Evolutionary conservation across 1,140 invertebrate genomes (phyloP).

Genomic region (Eumaeus atala): DNA sequence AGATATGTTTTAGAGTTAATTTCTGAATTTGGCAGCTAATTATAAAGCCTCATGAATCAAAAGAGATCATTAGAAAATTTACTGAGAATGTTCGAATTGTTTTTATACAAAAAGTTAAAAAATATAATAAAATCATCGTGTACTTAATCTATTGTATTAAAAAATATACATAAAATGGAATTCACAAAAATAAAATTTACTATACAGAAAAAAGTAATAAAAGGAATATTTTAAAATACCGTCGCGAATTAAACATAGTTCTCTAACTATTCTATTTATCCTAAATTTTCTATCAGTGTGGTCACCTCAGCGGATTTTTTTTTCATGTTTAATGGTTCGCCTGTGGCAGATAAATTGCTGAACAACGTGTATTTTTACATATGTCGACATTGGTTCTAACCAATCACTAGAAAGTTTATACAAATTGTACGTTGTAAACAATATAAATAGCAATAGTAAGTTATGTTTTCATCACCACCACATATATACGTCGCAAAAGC

Average conservation of each 20-base stretch:
- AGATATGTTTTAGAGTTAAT: slow-evolving; percentile 21
- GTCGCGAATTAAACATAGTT: background rate
- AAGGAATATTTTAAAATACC: background rate
- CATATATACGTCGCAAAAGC: too few relatives aligned
- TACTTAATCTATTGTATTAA: slow-evolving; percentile 13
- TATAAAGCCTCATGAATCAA: slow-evolving; percentile 25
- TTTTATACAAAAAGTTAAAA: slow-evolving; percentile 6
- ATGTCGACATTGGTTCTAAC: too few relatives aligned
- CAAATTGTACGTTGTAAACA: too few relatives aligned
- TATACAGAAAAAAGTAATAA: background rate
- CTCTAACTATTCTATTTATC: too few relatives aligned
- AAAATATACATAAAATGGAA: slow-evolving; percentile 6
- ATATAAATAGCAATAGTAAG: too few relatives aligned
- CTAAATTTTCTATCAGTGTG: too few relatives aligned
- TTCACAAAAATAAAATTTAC: slow-evolving; percentile 1
- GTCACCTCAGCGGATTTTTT: too few relatives aligned
- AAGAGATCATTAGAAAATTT: slow-evolving; percentile 19
- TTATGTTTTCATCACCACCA: too few relatives aligned
- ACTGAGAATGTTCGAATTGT: background rate
- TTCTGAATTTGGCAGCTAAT: slow-evolving; percentile 24
- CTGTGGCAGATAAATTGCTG: too few relatives aligned
- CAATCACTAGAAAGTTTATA: too few relatives aligned
- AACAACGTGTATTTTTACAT: too few relatives aligned
- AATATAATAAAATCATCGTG: slow-evolving; percentile 9
- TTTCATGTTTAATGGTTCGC: too few relatives aligned